Evolutionary conservation across 2,113 vertebrate species (phyloP), one percentile per base, ranked within the genome.

Genomic region (Corapipo altera): DNA sequence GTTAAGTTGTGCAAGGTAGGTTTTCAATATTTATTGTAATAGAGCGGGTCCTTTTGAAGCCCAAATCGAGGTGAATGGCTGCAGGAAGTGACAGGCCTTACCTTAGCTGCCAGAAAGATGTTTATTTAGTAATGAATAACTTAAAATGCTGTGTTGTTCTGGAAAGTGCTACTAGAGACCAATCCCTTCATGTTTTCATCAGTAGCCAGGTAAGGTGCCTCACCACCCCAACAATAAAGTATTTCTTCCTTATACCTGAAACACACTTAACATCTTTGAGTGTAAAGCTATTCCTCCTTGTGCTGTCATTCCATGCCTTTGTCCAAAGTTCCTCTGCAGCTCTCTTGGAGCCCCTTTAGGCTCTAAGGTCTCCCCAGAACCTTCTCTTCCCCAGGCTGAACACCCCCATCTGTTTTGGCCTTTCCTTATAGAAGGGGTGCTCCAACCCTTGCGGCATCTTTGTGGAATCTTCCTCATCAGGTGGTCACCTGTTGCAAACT

Each of bases 81-180:
- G 48, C 62, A 80, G 88, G 89, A 91, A 89, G 71, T 67, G 48
- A 54, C n/a, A 49, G 55, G 17, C 43, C 65, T 72, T 91, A 23
- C 28, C 57, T 67, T 18, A 46, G 77, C 57, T 92, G 66, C 44
- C 73, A 44, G 1, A 77, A 93, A 81, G 35, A 43, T 57, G 54
- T 55, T 23, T 74, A 5, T 93, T 95, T 90, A 43, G 49, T 80
- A 24, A 76, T 16, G 20, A 76, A 44, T 61, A 89, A 26, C 32
- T 67, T 61, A 7, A 17, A 21, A 30, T 0, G 6, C 0, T 1
- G 11, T n/a, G 52, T 0, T 12, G 26, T 23, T n/a, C 61, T 33
- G 57, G 52, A 78, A 84, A 78, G 33, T 35, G 19, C n/a, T 44
- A 1, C 32, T 52, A 8, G 67, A 61, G 30, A 43, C n/a, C n/a